phyloP scores from a whole-genome alignment of 2,797 vertebrate genomes.

The Anomalospiza imberbis region DNA sequence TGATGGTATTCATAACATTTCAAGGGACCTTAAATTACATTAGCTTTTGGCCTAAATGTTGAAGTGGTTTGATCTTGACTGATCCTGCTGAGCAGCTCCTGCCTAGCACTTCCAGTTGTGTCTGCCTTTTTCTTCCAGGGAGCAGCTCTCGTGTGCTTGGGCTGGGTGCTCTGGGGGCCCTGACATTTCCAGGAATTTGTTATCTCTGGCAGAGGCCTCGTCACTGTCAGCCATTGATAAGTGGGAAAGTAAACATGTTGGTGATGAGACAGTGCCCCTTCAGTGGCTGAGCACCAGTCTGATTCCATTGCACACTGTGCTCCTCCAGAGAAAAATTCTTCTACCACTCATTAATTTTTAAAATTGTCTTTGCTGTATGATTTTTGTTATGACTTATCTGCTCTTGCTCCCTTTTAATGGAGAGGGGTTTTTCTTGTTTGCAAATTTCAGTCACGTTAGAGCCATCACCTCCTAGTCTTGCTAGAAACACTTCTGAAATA shows the following conservation, averaged over 20 bases:
- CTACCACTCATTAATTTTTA: neutral
- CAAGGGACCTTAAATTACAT: conserved; percentile 29
- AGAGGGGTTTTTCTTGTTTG: neutral
- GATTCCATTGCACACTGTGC: neutral
- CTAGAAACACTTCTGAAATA: neutral
- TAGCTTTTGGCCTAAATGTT: neutral
- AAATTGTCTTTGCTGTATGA: neutral
- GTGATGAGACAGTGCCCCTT: neutral
- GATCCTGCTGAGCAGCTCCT: neutral
- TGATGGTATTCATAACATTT: conserved; percentile 16
- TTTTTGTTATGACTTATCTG: neutral
- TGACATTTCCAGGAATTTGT: conserved; percentile 42
- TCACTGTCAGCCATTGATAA: conserved; percentile 41
- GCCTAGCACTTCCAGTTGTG: neutral
- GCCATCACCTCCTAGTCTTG: neutral
- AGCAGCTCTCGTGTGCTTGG: neutral
- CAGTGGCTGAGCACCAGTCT: neutral
- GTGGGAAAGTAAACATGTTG: neutral
- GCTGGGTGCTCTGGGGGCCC: neutral
- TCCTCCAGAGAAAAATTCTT: neutral
- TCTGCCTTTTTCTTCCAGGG: neutral
- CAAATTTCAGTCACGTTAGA: neutral
- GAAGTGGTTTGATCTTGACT: conserved; percentile 7
- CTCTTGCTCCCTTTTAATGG: neutral
- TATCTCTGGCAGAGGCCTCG: conserved; percentile 25